phyloP scores from a whole-genome alignment of 2,888 invertebrate species.

The Pammene aurita region DNA sequence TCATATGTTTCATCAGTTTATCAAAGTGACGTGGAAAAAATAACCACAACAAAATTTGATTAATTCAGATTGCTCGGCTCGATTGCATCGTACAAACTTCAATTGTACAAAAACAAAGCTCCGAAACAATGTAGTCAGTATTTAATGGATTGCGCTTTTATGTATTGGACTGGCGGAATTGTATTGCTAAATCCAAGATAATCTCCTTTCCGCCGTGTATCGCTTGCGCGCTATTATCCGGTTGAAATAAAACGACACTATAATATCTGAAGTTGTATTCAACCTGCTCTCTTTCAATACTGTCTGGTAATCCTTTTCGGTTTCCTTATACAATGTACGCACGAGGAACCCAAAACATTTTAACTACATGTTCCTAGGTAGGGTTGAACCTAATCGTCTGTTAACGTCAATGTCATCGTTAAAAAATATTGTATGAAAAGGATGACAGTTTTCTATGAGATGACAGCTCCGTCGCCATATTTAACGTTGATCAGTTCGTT shows the following conservation, averaged over 20 bases:
- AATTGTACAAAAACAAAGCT: slow-evolving; percentile 26
- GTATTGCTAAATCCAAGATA: slow-evolving; percentile 70
- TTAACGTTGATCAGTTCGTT: too few relatives aligned
- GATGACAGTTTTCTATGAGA: too few relatives aligned
- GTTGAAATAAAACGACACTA: slow-evolving; percentile 71
- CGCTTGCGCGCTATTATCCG: slow-evolving; percentile 65
- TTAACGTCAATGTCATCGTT: too few relatives aligned
- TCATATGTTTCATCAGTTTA: too few relatives aligned
- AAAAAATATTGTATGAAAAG: too few relatives aligned
- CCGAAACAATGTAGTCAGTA: slow-evolving; percentile 45
- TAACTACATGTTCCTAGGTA: too few relatives aligned
- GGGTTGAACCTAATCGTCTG: too few relatives aligned
- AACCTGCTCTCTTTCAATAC: slow-evolving; percentile 48
- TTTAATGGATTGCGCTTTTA: slow-evolving; percentile 68
- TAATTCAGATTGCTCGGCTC: slow-evolving; percentile 1
- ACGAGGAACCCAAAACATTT: background rate
- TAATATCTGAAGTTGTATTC: slow-evolving; percentile 68
- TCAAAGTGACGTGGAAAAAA: background rate
- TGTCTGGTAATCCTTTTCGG: slow-evolving; percentile 48
- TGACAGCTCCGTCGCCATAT: too few relatives aligned
- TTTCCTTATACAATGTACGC: slow-evolving; percentile 23
- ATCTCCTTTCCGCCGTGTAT: slow-evolving; percentile 64
- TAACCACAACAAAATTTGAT: background rate
- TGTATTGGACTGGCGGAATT: slow-evolving; percentile 64
- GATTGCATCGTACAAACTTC: slow-evolving; percentile 8